Percentiles rank a stretch among this genome's conserved stretches.
These are phyloP conservation scores for Galaxea fascicularis DNA, from an alignment of 92 coral and sea anemone genomes.

Conservation along the genomic window DNA sequence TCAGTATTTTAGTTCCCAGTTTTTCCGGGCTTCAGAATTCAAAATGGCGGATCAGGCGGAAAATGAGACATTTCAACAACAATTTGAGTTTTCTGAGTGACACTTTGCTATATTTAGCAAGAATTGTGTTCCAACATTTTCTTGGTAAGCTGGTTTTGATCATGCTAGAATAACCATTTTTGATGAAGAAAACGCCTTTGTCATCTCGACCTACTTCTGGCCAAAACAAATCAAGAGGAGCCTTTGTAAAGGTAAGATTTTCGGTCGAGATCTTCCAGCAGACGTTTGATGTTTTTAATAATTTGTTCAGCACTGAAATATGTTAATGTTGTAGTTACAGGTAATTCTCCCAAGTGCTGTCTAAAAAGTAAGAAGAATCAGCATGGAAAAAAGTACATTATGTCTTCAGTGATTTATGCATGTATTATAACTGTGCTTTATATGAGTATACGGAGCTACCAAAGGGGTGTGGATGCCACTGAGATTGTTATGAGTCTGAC, in stretches of 20 bases:
- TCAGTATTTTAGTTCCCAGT: not conserved
- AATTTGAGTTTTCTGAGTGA: not conserved
- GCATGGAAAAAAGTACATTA: too few relatives aligned
- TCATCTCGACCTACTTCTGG: conserved; percentile 12
- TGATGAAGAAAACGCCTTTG: conserved; percentile 45
- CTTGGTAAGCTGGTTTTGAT: not conserved
- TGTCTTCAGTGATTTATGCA: too few relatives aligned
- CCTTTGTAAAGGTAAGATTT: not conserved
- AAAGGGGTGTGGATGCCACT: too few relatives aligned
- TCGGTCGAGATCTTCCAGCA: too few relatives aligned
- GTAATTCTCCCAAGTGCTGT: too few relatives aligned
- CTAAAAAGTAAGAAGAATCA: too few relatives aligned
- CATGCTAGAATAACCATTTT: not conserved
- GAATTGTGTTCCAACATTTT: not conserved
- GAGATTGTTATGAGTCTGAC: too few relatives aligned
- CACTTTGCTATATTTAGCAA: not conserved
- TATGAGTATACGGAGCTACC: too few relatives aligned
- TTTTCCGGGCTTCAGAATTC: not conserved
- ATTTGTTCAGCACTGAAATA: too few relatives aligned
- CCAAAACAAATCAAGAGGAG: conserved; percentile 23
- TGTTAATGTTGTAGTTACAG: too few relatives aligned
- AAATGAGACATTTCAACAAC: not conserved
- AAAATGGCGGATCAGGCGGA: conserved; percentile 23
- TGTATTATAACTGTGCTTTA: too few relatives aligned
- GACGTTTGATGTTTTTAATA: too few relatives aligned